These are phyloP conservation scores for Coranthus polyacanthus DNA, from an alignment of 2,797 vertebrate species.

Conservation along the genomic window DNA sequence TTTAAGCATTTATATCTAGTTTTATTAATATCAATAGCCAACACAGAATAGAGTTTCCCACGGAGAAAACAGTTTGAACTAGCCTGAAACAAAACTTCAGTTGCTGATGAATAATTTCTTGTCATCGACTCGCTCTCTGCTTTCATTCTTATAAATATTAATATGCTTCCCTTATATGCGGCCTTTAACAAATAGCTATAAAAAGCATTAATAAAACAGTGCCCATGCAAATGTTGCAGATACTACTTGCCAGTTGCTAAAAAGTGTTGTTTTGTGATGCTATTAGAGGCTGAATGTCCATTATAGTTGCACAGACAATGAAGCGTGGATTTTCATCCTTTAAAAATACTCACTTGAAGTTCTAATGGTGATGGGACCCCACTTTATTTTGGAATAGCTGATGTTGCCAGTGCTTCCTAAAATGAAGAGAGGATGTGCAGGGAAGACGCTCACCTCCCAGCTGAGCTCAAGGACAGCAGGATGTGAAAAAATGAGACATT, in stretches of 20 bases:
- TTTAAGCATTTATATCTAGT: conserved; percentile 12
- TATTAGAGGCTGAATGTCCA: conserved; percentile 1
- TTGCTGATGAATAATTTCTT: conserved; percentile 50
- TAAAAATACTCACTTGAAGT: conserved; percentile 27
- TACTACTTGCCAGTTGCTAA: neutral
- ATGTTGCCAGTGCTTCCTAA: neutral
- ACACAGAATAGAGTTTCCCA: neutral
- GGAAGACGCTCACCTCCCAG: conserved; percentile 43
- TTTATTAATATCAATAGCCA: neutral
- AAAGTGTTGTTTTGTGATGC: conserved; percentile 3
- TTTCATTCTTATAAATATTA: conserved; percentile 60
- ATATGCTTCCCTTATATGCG: conserved; percentile 47
- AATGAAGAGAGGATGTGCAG: conserved; percentile 15
- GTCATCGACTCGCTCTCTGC: conserved; percentile 31
- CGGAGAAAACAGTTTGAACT: conserved; percentile 14
- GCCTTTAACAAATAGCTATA: conserved; percentile 30
- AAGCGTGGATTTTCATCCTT: conserved; percentile 18
- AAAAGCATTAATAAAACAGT: conserved; percentile 10
- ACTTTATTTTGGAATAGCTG: conserved; percentile 3
- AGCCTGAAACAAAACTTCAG: conserved; percentile 30
- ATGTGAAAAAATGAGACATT: conserved; percentile 43
- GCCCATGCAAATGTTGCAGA: neutral
- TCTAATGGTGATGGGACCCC: neutral
- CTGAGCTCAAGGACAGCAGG: conserved; percentile 45
- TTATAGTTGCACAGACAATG: neutral